Evolutionary conservation across 2,888 invertebrate genomes (phyloP).

Genomic region (Anoplius nigerrimus): DNA sequence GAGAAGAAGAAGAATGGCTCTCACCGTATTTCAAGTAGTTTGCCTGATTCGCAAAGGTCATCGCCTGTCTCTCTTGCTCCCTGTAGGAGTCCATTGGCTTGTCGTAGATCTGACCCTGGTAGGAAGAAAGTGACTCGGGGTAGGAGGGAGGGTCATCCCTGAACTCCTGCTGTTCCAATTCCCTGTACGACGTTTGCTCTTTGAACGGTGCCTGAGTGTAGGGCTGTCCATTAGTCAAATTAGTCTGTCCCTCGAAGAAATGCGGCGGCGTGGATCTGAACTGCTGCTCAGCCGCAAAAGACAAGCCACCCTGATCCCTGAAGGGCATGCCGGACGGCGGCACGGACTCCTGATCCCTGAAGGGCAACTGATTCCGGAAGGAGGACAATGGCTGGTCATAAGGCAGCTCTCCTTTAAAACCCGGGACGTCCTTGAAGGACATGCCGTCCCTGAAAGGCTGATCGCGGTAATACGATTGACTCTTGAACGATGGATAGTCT

Average conservation of each 20-base stretch:
- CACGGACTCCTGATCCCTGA: conserved; percentile 11
- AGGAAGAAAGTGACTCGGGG: background rate
- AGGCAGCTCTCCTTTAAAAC: conserved; percentile 10
- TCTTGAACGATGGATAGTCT: conserved; percentile 35
- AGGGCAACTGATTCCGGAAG: conserved; percentile 9
- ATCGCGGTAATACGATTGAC: conserved; percentile 16
- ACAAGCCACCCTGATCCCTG: background rate
- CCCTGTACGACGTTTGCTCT: conserved; percentile 21
- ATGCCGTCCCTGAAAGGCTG: conserved; percentile 1
- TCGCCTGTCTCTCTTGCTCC: conserved; percentile 4
- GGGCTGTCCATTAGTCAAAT: background rate
- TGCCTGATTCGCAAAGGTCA: conserved; percentile 1
- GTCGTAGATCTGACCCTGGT: conserved; percentile 23
- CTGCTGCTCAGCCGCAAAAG: background rate
- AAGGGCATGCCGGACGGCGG: too few relatives aligned
- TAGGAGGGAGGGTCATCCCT: background rate
- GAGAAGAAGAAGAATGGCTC: conserved; percentile 6
- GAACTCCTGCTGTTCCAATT: background rate
- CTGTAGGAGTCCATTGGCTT: conserved; percentile 26
- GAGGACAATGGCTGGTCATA: conserved; percentile 14
- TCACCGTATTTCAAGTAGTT: conserved; percentile 61
- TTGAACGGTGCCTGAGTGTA: conserved; percentile 19
- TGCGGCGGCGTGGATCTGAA: background rate
- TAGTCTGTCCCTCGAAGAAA: background rate
- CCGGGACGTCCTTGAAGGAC: conserved; percentile 29